These are phyloP conservation scores for Drosophila willistoni DNA, from an alignment of 1,140 invertebrate genomes.

Conservation along the genomic window DNA sequence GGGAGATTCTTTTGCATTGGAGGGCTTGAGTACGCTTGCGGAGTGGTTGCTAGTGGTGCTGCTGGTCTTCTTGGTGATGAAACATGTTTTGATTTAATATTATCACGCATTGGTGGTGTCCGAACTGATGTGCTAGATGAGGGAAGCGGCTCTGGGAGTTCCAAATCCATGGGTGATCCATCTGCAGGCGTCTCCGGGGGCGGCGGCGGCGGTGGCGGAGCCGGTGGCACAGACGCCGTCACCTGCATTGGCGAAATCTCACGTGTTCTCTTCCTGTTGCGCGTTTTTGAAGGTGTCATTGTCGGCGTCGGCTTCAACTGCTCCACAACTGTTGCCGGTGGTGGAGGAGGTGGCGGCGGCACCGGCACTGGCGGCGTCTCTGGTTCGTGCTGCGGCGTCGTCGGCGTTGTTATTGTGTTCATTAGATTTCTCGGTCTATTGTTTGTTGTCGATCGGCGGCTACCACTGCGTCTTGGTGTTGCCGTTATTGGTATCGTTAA, in stretches of 20 bases:
- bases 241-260: not conserved
- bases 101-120: too few species aligned
- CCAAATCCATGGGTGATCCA: not conserved
- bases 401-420: not conserved
- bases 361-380: not conserved
- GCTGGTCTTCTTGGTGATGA: not conserved
- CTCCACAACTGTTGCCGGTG: not conserved
- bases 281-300: not conserved
- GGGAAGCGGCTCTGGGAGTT: not conserved
- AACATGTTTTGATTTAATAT: not conserved
- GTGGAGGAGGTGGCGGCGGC: not conserved
- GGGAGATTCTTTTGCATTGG: not conserved
- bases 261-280: not conserved
- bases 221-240: too few species aligned
- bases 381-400: not conserved
- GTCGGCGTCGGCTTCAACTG: not conserved
- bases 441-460: conserved; percentile 15
- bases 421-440: conserved; percentile 9
- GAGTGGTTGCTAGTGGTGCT: not conserved
- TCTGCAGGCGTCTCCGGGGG: not conserved
- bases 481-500: not conserved
- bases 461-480: not conserved
- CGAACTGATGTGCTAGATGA: too few species aligned
- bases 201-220: not conserved
- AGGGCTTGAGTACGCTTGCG: too few species aligned